A percentile compares a stretch with the other conserved stretches of the same genome.
These are phyloP conservation scores for Phoeniculus purpureus DNA, from an alignment of 2,797 vertebrate genomes.

Conservation along the genomic window DNA sequence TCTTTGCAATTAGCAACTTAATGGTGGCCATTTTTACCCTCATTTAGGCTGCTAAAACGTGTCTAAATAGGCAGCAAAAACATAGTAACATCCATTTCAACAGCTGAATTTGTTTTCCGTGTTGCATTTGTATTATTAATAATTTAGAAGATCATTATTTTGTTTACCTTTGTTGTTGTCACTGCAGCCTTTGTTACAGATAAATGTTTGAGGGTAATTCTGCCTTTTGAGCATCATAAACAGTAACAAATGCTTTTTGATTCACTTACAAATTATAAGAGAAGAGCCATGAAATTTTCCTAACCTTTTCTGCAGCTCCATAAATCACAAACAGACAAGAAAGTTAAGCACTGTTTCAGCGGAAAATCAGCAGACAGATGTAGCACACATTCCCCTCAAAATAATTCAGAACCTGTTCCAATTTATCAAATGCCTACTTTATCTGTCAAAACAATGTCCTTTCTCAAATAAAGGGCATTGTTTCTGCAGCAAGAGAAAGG, in stretches of 20 bases:
- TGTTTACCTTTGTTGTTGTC: constrained; percentile 57
- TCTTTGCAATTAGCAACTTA: neutral
- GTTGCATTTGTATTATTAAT: constrained; percentile 39
- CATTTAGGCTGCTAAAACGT: neutral
- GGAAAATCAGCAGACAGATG: constrained; percentile 83
- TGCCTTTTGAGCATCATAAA: constrained; percentile 78
- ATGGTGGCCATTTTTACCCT: neutral
- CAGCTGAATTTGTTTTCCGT: constrained; percentile 10
- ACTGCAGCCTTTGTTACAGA: constrained; percentile 52
- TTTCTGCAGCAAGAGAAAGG: constrained; percentile 79
- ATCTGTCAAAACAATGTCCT: constrained; percentile 86
- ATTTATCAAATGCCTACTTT: constrained; percentile 87
- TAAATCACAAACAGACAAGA: constrained; percentile 86
- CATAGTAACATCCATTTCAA: constrained; percentile 11
- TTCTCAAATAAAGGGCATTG: constrained; percentile 86
- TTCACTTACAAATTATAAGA: constrained; percentile 83
- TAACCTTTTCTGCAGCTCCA: constrained; percentile 84
- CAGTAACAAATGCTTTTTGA: constrained; percentile 81
- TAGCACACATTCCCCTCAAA: constrained; percentile 81
- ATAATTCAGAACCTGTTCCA: constrained; percentile 87
- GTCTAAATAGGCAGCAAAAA: neutral
- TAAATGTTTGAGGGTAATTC: constrained; percentile 74
- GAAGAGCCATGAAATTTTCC: constrained; percentile 80
- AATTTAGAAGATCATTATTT: constrained; percentile 49
- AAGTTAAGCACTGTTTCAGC: constrained; percentile 81